These are phyloP conservation scores for Acanthochromis polyacanthus DNA, from an alignment of 2,113 vertebrate species.

Conservation along the genomic window DNA sequence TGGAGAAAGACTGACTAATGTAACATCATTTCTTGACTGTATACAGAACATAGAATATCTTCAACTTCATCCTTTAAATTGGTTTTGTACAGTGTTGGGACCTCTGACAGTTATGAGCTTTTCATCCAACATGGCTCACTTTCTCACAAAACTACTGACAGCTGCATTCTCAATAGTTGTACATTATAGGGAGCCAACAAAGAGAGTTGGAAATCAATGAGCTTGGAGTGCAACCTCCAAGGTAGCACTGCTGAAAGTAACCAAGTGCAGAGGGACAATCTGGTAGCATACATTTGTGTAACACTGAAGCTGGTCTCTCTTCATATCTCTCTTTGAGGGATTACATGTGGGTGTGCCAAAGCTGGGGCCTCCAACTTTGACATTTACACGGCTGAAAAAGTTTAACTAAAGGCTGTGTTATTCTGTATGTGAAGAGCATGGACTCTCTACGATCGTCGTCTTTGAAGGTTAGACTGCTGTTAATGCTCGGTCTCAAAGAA, in stretches of 20 bases:
- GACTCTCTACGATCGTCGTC: conserved; percentile 51
- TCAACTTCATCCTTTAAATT: neutral
- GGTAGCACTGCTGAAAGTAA: neutral
- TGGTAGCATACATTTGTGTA: neutral
- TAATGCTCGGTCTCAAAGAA: conserved; percentile 55
- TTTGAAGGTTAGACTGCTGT: conserved; percentile 73
- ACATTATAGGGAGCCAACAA: neutral
- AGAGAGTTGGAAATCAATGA: conserved; percentile 22
- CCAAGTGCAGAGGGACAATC: neutral
- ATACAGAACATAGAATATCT: neutral
- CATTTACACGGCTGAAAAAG: conserved; percentile 61
- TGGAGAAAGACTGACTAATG: neutral
- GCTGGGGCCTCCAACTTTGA: conserved; percentile 50
- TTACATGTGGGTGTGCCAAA: conserved; percentile 42
- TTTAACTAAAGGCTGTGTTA: conserved; percentile 51
- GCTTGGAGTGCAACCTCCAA: neutral
- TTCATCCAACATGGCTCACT: neutral
- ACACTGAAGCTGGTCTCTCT: conserved; percentile 3
- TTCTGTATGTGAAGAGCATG: conserved; percentile 46
- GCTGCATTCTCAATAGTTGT: conserved; percentile 2
- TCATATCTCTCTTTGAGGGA: conserved; percentile 31
- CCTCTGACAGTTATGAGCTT: neutral
- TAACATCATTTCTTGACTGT: neutral
- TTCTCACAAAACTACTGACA: conserved; percentile 1
- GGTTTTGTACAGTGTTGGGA: neutral